Evolutionary conservation across 2,888 invertebrate genomes (phyloP).

Genomic region (Agonopterix alstromeriana): DNA sequence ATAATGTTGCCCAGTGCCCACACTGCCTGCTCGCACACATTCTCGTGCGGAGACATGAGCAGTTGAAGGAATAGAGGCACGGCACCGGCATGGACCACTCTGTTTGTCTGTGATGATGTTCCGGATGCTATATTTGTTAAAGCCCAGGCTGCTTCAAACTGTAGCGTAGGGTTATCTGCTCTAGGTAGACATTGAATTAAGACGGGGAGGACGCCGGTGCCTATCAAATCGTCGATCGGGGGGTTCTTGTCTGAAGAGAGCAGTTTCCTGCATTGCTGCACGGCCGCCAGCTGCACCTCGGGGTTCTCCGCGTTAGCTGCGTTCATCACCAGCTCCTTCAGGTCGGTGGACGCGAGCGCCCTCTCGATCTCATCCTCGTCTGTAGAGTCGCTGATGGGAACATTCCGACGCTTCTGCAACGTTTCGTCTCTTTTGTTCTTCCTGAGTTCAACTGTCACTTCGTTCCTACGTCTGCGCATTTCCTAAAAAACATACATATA

Average conservation of each 20-base stretch:
- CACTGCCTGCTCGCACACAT: conserved; percentile 99
- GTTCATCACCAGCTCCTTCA: conserved; percentile 90
- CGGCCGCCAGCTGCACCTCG: conserved; percentile 90
- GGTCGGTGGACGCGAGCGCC: conserved; percentile 81
- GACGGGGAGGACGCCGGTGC: conserved; percentile 95
- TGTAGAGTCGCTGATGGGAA: conserved; percentile 90
- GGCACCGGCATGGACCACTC: conserved; percentile 95
- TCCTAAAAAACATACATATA: conserved; percentile 78
- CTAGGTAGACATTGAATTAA: conserved; percentile 92
- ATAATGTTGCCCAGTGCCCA: conserved; percentile 94
- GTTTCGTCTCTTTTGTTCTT: conserved; percentile 99
- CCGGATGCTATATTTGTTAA: conserved; percentile 97
- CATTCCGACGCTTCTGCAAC: conserved; percentile 96
- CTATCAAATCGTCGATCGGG: conserved; percentile 96
- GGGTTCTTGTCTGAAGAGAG: conserved; percentile 98
- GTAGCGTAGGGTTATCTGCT: conserved; percentile 91
- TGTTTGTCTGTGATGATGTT: conserved; percentile 92
- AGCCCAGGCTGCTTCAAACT: conserved; percentile 99
- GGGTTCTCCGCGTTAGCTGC: conserved; percentile 89
- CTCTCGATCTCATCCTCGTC: conserved; percentile 86
- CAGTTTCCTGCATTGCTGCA: conserved; percentile 96
- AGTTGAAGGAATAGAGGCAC: conserved; percentile 96
- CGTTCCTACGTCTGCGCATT: conserved; percentile 97
- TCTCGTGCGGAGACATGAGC: conserved; percentile 94
- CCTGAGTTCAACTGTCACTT: conserved; percentile 96